Evolutionary conservation across 2,797 vertebrate species (phyloP), one percentile per base, ranked within the genome.

Genomic region (Myotis vivesi): DNA sequence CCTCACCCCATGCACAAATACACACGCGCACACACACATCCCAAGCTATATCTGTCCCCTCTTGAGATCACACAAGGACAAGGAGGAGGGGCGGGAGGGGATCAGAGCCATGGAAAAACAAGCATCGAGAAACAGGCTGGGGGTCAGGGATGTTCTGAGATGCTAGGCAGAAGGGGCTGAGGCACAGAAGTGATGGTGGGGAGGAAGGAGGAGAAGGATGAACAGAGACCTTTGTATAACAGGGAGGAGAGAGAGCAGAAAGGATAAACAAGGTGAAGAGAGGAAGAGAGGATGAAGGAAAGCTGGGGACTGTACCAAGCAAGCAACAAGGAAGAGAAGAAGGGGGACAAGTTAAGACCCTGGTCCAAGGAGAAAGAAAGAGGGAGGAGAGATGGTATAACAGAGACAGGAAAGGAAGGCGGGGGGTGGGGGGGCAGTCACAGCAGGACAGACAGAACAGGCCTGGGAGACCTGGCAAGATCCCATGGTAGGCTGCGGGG

Each of bases 51-150:
- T 85, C 77, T 73, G 79, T 92, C 51, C 92, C 75, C 41, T 92
- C 64, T 72, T 76, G 80, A 92, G 92, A 86, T 89, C 88, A 97
- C 75, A 69, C 44, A 84, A 80, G 75, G 92, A 77, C 69, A 90
- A 92, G 64, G 91, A 87, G 66, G 87, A 73, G 51, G 79, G 41
- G 84, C 6, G 7, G 79, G 49, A 95, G 51, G 23, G 73, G 51
- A 36, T 81, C 28, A 22, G 53, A 76, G 59, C 44, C 55, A 16
- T 4, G 44, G 76, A 80, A 82, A 87, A 83, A 64, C 25, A 69
- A 44, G 69, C 77, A 68, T n/a, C 66, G 59, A 71, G 64, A 89
- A 59, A 73, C 38, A 19, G 28, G n/a, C 23, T 49, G 51, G 79
- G 89, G 46, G 57, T 4, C n/a, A 73, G 77, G 53, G 22, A 59